A percentile compares a stretch with the other conserved stretches of the same genome.
Evolutionary conservation across 2,797 vertebrate genomes (phyloP).

Genomic region (Aldrovandia affinis): DNA sequence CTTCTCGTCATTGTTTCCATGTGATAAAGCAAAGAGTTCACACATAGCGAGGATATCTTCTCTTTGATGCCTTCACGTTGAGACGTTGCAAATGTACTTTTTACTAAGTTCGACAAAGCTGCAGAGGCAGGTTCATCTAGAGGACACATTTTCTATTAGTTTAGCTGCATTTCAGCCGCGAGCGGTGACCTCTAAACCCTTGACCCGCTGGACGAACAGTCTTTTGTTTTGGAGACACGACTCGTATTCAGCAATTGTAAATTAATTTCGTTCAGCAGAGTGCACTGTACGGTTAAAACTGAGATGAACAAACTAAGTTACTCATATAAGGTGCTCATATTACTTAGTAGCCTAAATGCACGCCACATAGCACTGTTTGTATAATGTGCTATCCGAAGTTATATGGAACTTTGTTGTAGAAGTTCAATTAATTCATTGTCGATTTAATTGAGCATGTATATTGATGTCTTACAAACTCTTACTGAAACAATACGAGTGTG

Average conservation of each 20-base stretch:
- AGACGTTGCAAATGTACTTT: conserved; percentile 63
- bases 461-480: background rate
- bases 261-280: conserved; percentile 65
- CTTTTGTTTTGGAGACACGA: conserved; percentile 80
- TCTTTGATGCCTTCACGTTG: conserved; percentile 85
- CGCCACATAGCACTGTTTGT: background rate
- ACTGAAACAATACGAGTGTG: background rate
- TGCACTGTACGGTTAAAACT: conserved; percentile 46
- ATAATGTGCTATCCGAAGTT: background rate
- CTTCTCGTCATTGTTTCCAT: conserved; percentile 86
- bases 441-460: background rate
- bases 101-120: conserved; percentile 94
- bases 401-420: background rate
- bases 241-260: conserved; percentile 70
- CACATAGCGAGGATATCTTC: conserved; percentile 83
- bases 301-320: conserved; percentile 33
- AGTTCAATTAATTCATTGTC: background rate
- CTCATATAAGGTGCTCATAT: background rate
- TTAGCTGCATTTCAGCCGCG: conserved; percentile 92
- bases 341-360: background rate
- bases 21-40: conserved; percentile 85
- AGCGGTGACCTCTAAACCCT: conserved; percentile 97
- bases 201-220: conserved; percentile 92
- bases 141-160: conserved; percentile 94
- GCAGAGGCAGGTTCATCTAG: conserved; percentile 95